phyloP scores from a whole-genome alignment of 2,888 invertebrate genomes.

The Timandra comae region DNA sequence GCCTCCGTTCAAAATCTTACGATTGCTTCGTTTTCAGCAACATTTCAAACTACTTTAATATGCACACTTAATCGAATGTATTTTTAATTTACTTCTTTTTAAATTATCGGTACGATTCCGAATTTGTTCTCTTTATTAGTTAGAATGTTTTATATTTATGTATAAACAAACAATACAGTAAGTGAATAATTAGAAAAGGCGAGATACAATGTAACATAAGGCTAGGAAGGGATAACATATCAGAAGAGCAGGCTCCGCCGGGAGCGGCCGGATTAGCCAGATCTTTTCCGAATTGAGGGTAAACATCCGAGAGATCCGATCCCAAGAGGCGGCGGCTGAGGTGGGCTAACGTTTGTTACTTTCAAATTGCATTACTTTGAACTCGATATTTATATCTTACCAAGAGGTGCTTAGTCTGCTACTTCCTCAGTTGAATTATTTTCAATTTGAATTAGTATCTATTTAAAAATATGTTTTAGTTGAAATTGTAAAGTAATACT shows the following conservation, averaged over 20 bases:
- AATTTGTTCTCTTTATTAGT: no score
- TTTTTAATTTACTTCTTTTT: slow-evolving; percentile 5
- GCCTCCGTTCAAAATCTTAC: slow-evolving; percentile 58
- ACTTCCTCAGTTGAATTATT: no score
- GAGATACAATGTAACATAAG: slow-evolving; percentile 23
- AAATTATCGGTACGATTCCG: background rate
- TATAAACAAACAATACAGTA: background rate
- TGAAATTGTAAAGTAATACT: no score
- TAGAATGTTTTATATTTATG: no score
- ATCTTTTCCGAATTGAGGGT: slow-evolving; percentile 64
- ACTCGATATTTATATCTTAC: slow-evolving; percentile 14
- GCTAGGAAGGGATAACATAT: slow-evolving; percentile 40
- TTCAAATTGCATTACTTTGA: slow-evolving; percentile 39
- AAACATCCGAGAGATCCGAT: slow-evolving; percentile 51
- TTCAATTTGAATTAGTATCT: no score
- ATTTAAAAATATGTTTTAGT: no score
- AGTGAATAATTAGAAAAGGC: background rate
- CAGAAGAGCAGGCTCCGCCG: slow-evolving; percentile 36
- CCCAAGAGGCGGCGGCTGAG: slow-evolving; percentile 40
- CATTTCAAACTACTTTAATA: slow-evolving; percentile 28
- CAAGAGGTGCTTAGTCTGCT: no score
- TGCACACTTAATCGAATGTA: slow-evolving; percentile 24
- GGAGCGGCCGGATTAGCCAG: slow-evolving; percentile 56
- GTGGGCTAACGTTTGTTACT: slow-evolving; percentile 51
- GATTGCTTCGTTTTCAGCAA: slow-evolving; percentile 40